Conservation (phyloP, 1,140 invertebrate species). For the Micrasema longulum region DNA sequence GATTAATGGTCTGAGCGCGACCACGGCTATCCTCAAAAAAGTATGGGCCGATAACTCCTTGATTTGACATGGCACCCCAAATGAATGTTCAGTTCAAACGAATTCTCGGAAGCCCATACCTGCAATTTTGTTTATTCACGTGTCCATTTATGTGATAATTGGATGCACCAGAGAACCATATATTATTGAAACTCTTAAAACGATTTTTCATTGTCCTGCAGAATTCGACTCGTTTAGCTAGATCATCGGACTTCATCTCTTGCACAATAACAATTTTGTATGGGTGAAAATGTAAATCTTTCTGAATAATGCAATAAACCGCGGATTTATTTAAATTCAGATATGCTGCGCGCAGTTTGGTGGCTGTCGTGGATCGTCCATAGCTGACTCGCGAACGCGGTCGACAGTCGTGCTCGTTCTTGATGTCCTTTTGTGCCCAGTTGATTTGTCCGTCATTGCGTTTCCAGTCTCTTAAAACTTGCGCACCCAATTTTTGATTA, state of each 20-base stretch:
- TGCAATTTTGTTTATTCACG: conserved; percentile 45
- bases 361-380: conserved; percentile 14
- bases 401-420: too few relatives aligned
- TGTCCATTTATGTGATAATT: conserved; percentile 42
- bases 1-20: too few relatives aligned
- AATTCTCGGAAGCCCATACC: conserved; percentile 42
- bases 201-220: conserved; percentile 36
- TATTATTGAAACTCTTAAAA: conserved; percentile 42
- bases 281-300: conserved; percentile 27
- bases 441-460: conserved; percentile 4
- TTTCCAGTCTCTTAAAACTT: conserved; percentile 7
- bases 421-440: too few relatives aligned
- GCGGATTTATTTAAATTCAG: conserved; percentile 21
- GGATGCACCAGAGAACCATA: conserved; percentile 46
- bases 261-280: conserved; percentile 47
- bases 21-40: too few relatives aligned
- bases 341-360: conserved; percentile 1
- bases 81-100: conserved; percentile 27
- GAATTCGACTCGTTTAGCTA: conserved; percentile 34
- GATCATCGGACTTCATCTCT: conserved; percentile 46
- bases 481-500: too few relatives aligned
- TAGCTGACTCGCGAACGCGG: background rate
- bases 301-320: background rate
- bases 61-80: conserved; percentile 43
- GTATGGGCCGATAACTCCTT: conserved; percentile 1